Conservation (phyloP, 1,140 invertebrate genomes). For the Drosophila pseudoananassae region DNA sequence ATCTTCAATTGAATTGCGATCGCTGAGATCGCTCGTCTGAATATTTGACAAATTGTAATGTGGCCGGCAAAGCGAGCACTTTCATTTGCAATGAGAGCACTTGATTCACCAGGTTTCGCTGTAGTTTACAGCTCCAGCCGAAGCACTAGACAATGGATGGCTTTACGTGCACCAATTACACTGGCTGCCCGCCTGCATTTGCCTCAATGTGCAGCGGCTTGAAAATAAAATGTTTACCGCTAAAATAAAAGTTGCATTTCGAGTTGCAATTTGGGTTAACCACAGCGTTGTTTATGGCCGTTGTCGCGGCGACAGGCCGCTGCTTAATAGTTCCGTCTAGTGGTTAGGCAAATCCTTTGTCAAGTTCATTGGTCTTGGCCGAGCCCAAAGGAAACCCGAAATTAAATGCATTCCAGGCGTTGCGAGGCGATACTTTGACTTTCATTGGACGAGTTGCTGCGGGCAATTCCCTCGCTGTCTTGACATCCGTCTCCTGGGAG, state of each 20-base stretch:
- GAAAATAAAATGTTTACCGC: conserved; percentile 57
- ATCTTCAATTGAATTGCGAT: conserved; percentile 61
- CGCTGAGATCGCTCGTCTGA: conserved; percentile 37
- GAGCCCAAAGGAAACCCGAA: conserved; percentile 34
- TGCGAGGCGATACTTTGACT: conserved; percentile 19
- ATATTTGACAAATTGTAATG: conserved; percentile 69
- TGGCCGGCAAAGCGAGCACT: conserved; percentile 61
- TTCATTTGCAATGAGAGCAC: conserved; percentile 71
- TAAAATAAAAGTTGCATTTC: conserved; percentile 71
- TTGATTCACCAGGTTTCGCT: conserved; percentile 67
- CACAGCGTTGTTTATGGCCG: conserved; percentile 43
- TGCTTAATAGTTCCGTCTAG: conserved; percentile 41
- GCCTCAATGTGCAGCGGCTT: conserved; percentile 72
- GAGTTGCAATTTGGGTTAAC: conserved; percentile 66
- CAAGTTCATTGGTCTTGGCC: conserved; percentile 49
- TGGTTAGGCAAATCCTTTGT: conserved; percentile 32
- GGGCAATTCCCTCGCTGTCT: conserved; percentile 11
- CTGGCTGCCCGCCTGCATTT: conserved; percentile 32
- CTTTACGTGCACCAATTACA: conserved; percentile 71
- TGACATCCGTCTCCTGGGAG: conserved; percentile 40
- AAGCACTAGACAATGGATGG: conserved; percentile 49
- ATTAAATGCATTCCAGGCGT: conserved; percentile 40
- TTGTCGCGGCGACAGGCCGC: conserved; percentile 15
- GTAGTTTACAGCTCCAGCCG: conserved; percentile 13
- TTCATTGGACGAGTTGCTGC: conserved; percentile 37